phyloP scores from a whole-genome alignment of 2,888 invertebrate genomes.

The Ypsolopha sequella region DNA sequence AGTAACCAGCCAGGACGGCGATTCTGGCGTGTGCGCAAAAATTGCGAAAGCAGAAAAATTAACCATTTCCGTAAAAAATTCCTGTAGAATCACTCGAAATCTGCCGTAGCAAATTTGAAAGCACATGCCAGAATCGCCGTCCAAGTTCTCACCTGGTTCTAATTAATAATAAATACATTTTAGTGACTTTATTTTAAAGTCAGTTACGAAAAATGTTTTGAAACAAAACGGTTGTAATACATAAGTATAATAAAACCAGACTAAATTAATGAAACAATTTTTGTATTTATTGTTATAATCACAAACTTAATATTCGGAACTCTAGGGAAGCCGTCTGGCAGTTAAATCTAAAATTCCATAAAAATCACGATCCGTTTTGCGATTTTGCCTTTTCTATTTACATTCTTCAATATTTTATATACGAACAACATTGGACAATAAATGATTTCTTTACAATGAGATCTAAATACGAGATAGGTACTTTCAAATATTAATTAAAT shows the following conservation, averaged over 20 bases:
- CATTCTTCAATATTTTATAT: conserved; percentile 7
- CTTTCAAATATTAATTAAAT: too few relatives aligned
- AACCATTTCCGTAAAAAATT: too few relatives aligned
- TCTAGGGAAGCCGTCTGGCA: conserved; percentile 21
- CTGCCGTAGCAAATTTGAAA: too few relatives aligned
- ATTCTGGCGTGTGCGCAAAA: too few relatives aligned
- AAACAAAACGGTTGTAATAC: conserved; percentile 1
- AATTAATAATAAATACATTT: too few relatives aligned
- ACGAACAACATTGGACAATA: conserved; percentile 5
- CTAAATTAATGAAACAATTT: conserved; percentile 25
- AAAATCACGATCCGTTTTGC: background rate
- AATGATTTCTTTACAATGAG: conserved; percentile 4
- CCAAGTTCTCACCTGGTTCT: too few relatives aligned
- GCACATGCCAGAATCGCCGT: too few relatives aligned
- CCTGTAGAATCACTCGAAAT: too few relatives aligned
- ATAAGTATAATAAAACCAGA: conserved; percentile 12
- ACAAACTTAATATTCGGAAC: conserved; percentile 28
- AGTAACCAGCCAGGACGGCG: too few relatives aligned
- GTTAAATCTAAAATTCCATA: conserved; percentile 5
- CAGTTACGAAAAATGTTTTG: background rate
- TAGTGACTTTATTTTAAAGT: too few relatives aligned
- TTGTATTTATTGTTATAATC: conserved; percentile 31
- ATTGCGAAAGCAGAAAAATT: too few relatives aligned
- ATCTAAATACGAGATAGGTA: conserved; percentile 2
- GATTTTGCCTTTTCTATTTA: conserved; percentile 2